Evolutionary conservation across 2,797 vertebrate genomes (phyloP).

Genomic region (Dendrocincla fuliginosa): DNA sequence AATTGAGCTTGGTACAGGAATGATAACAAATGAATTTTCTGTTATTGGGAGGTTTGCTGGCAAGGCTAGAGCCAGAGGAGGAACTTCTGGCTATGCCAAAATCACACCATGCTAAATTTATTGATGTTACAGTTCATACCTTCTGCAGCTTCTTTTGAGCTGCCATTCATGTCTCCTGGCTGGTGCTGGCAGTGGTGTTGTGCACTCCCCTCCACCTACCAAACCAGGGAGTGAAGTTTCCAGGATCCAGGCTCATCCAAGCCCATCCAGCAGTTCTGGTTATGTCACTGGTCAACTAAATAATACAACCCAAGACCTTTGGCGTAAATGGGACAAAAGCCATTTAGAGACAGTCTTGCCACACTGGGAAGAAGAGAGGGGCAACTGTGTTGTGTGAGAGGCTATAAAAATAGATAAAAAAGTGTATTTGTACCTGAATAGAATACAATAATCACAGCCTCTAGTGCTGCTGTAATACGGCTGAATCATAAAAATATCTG

Average conservation of each 20-base stretch:
- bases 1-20: neutral
- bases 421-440: neutral
- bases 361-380: rapidly evolving
- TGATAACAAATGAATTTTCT: constrained; percentile 18
- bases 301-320: neutral
- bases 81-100: neutral
- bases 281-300: neutral
- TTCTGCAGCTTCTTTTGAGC: neutral
- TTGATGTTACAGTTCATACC: neutral
- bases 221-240: neutral
- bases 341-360: neutral
- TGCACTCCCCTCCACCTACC: neutral
- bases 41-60: neutral
- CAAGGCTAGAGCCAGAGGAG: neutral
- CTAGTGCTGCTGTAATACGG: neutral
- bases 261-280: neutral
- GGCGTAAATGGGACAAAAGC: neutral
- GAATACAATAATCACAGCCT: neutral
- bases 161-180: neutral
- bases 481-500: neutral
- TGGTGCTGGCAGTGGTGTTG: neutral
- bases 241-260: neutral
- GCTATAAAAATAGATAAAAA: neutral
- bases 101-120: neutral
- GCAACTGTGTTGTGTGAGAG: neutral